Base-by-base conservation (phyloP, 2,797 vertebrate genomes). In the Macropus fuliginosus region DNA sequence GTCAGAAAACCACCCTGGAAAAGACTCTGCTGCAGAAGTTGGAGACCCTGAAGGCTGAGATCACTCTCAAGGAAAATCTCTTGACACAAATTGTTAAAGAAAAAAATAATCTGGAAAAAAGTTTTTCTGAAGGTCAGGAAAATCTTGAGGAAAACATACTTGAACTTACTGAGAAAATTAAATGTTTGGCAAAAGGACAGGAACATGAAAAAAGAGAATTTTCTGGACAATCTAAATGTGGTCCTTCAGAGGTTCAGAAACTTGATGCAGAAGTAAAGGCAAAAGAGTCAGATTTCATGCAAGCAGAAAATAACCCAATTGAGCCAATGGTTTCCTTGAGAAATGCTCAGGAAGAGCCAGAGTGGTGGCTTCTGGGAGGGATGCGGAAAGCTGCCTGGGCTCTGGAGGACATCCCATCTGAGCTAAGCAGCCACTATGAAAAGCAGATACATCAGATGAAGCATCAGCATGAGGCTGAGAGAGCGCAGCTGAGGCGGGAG, bases 141-240 rank as follows among this genome's bases (percentile, higher is more conserved):
- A 98, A 99, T 96, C 98, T 99, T 99, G 96, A 99, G 98, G 1
- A 96, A 81, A 81, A 46, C 74, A 81, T 81, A 81, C 29, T 81
- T 27, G 74, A 81, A 81, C 74, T 81, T 8, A 81, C 40, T 98
- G 90, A 98, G 97, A 96, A 98, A 98, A 0, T 98, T 98, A 98
- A 98, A 98, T 93, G 98, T 99, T 97, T 99, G 98, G 96, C 98
- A 98, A 92, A 81, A 81, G 95, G 97, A 62, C 95, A 98, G 5
- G 98, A 99, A 62, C 97, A 98, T 91, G 99, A 99, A 95, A 98
- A 99, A 91, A 98, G 99, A 92, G 98, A 97, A 93, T 99, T 99
- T 98, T 98, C 99, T 96, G 98, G 98, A 92, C 98, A 98, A 81
- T 98, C 99, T 28, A 98, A 99, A 97, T 97, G 97, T 52, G 99